Percentiles rank a stretch among this genome's conserved stretches.
These are phyloP conservation scores for Hyaena hyaena DNA, from an alignment of 2,113 vertebrate species.

Conservation along the genomic window DNA sequence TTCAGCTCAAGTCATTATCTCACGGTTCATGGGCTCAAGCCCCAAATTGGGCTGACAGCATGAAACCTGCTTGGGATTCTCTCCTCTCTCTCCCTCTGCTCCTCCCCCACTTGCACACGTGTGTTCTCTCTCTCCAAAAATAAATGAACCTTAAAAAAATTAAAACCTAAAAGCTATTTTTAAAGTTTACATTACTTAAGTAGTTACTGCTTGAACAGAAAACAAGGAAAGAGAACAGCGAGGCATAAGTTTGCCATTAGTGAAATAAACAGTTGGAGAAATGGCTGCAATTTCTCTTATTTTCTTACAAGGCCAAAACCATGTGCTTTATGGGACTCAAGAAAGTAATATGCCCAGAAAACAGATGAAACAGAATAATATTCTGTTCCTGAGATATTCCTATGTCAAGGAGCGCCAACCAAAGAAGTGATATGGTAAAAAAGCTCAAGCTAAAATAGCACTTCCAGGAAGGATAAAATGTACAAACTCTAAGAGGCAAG, in stretches of 20 bases:
- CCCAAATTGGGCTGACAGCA: too few species aligned
- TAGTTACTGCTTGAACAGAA: slow-evolving; percentile 32
- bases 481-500: neutral
- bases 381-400: neutral
- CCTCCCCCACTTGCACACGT: too few species aligned
- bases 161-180: neutral
- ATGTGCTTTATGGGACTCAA: neutral
- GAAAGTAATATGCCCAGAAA: neutral
- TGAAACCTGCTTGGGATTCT: too few species aligned
- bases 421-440: neutral
- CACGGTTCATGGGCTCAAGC: too few species aligned
- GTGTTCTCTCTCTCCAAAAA: too few species aligned
- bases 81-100: too few species aligned
- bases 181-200: neutral
- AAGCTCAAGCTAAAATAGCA: neutral
- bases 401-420: neutral
- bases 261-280: slow-evolving; percentile 8
- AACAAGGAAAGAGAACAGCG: neutral
- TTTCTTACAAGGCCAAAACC: neutral
- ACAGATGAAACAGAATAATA: neutral
- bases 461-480: neutral
- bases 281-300: neutral
- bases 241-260: neutral
- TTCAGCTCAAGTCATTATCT: too few species aligned
- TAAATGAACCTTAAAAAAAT: too few species aligned